Conservation (phyloP, 1,140 invertebrate species). For the Grapholita molesta region DNA sequence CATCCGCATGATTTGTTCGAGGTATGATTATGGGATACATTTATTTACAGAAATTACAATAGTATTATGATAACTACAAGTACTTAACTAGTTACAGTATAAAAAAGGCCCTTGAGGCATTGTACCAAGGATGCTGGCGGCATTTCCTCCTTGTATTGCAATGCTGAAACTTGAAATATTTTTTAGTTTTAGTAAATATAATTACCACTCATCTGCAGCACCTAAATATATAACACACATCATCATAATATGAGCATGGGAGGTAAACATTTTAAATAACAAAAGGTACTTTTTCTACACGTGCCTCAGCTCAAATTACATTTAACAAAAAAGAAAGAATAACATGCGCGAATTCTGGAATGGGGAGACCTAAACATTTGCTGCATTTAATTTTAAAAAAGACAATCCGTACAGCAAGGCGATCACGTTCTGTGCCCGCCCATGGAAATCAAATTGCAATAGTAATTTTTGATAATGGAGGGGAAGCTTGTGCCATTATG, state of each 20-base stretch:
- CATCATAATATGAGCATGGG: conserved; percentile 3
- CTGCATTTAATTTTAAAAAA: conserved; percentile 67
- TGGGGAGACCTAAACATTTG: conserved; percentile 43
- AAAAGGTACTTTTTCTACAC: conserved; percentile 57
- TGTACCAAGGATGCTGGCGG: too few relatives aligned
- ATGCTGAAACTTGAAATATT: too few relatives aligned
- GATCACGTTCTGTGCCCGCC: conserved; percentile 56
- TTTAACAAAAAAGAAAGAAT: conserved; percentile 51
- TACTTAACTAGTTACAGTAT: too few relatives aligned
- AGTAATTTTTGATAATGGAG: conserved; percentile 71
- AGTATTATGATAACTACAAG: too few relatives aligned
- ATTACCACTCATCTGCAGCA: too few relatives aligned
- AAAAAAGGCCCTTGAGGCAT: too few relatives aligned
- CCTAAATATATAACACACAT: too few relatives aligned
- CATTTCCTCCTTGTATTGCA: too few relatives aligned
- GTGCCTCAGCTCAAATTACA: conserved; percentile 64
- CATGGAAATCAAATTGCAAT: conserved; percentile 66
- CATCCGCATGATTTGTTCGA: too few relatives aligned
- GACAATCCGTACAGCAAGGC: conserved; percentile 55
- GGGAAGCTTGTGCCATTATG: conserved; percentile 61
- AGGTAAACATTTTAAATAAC: conserved; percentile 54
- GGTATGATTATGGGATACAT: too few relatives aligned
- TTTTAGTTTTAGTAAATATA: too few relatives aligned
- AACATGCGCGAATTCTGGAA: conserved; percentile 48
- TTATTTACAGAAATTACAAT: too few relatives aligned